phyloP scores from a whole-genome alignment of 2,888 invertebrate genomes.

The Sphaerophoria taeniata region DNA sequence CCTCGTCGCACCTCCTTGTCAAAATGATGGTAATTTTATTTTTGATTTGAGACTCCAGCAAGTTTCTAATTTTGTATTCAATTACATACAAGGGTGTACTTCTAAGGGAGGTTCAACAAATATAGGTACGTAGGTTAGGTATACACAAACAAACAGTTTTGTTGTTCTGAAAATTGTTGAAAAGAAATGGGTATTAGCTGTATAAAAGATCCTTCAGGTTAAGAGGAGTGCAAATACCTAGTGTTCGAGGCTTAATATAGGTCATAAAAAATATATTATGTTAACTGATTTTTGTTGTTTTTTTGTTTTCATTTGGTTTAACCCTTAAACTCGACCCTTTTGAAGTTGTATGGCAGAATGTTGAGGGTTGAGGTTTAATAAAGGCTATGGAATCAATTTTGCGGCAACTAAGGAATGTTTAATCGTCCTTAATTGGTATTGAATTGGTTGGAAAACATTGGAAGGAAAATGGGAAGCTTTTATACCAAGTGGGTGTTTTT shows the following conservation, averaged over 20 bases:
- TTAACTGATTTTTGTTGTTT: not conserved
- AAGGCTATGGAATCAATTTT: slow-evolving; percentile 16
- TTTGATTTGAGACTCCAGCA: slow-evolving; percentile 1
- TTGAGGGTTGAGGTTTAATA: not conserved
- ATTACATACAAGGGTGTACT: not conserved
- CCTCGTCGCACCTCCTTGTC: slow-evolving; percentile 11
- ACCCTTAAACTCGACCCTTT: slow-evolving; percentile 5
- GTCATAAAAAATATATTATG: slow-evolving; percentile 11
- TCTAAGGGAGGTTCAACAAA: not conserved
- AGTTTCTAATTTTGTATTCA: slow-evolving; percentile 6
- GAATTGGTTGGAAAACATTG: slow-evolving; percentile 4
- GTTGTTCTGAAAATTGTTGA: not conserved
- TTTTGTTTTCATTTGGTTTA: not conserved
- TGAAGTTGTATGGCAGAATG: slow-evolving; percentile 8
- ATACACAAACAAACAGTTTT: not conserved
- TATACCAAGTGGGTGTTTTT: not conserved
- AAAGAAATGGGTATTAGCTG: not conserved
- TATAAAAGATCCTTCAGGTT: slow-evolving; percentile 4
- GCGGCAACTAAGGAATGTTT: slow-evolving; percentile 16
- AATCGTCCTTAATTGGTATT: slow-evolving; percentile 11
- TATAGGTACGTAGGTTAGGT: not conserved
- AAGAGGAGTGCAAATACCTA: slow-evolving; percentile 1
- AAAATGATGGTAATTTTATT: slow-evolving; percentile 22
- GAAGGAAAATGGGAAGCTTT: not conserved
- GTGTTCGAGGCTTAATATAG: slow-evolving; percentile 7